A percentile compares a stretch with the other conserved stretches of the same genome.
Conservation (phyloP, 2,888 invertebrate genomes). For the Vesta saturnalis region DNA sequence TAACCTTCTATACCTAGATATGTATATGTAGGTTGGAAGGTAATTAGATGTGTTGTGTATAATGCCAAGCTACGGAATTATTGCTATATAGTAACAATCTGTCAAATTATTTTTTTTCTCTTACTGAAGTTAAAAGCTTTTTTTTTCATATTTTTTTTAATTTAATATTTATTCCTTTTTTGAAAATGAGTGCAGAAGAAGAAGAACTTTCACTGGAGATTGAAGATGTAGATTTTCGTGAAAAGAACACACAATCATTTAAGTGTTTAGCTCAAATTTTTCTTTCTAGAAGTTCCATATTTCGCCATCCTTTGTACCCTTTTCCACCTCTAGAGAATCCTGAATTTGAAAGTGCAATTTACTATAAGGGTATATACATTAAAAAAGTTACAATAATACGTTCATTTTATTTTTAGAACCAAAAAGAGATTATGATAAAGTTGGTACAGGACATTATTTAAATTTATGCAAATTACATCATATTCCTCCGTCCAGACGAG, state of each 20-base stretch:
- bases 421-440: conserved; percentile 48
- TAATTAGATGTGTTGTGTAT: no score
- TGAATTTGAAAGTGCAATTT: conserved; percentile 58
- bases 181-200: no score
- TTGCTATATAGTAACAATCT: no score
- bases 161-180: no score
- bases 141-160: no score
- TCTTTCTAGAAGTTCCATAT: conserved; percentile 63
- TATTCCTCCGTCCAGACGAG: conserved; percentile 56
- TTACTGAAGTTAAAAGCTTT: no score
- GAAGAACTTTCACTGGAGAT: no score
- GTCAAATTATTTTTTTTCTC: no score
- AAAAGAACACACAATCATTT: conserved; percentile 57
- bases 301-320: conserved; percentile 63
- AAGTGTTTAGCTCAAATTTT: conserved; percentile 57
- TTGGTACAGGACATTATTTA: conserved; percentile 57
- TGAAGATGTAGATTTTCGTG: conserved; percentile 49
- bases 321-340: conserved; percentile 60
- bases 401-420: conserved; percentile 44
- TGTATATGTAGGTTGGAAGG: no score
- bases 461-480: conserved; percentile 56
- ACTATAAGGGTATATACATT: conserved; percentile 49
- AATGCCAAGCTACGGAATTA: no score
- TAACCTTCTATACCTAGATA: no score
- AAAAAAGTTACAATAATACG: neutral